phyloP scores from a whole-genome alignment of 2,113 vertebrate species.

The Rhinolophus ferrumequinum region DNA sequence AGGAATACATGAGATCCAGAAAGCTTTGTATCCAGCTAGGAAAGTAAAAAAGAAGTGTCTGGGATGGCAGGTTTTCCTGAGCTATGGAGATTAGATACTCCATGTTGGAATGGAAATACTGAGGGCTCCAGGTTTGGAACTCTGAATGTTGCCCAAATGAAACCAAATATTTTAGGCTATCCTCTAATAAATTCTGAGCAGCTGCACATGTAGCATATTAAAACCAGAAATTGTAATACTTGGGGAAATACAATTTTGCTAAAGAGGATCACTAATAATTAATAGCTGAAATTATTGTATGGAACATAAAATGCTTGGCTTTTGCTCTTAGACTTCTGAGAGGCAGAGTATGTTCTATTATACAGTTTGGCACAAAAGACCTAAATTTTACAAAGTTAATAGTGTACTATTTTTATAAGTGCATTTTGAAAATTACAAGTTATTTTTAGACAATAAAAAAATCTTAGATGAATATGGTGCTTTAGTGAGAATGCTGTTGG shows the following conservation, averaged over 20 bases:
- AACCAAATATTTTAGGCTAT: neutral
- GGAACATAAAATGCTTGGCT: neutral
- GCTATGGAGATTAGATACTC: neutral
- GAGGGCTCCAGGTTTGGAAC: neutral
- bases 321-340: neutral
- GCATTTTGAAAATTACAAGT: neutral
- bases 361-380: neutral
- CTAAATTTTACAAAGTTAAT: neutral
- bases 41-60: neutral
- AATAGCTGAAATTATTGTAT: neutral
- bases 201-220: accelerated
- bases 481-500: neutral
- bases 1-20: neutral
- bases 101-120: neutral
- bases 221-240: neutral
- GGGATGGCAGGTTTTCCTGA: neutral
- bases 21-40: neutral
- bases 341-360: neutral
- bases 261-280: neutral
- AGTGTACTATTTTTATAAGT: neutral
- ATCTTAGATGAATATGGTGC: neutral
- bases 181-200: neutral
- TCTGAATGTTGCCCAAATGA: neutral
- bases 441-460: neutral
- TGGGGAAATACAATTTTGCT: neutral